A percentile compares a stretch with the other conserved stretches of the same genome.
These are phyloP conservation scores for Bilobella aurantiaca DNA, from an alignment of 1,140 invertebrate genomes.

Conservation along the genomic window DNA sequence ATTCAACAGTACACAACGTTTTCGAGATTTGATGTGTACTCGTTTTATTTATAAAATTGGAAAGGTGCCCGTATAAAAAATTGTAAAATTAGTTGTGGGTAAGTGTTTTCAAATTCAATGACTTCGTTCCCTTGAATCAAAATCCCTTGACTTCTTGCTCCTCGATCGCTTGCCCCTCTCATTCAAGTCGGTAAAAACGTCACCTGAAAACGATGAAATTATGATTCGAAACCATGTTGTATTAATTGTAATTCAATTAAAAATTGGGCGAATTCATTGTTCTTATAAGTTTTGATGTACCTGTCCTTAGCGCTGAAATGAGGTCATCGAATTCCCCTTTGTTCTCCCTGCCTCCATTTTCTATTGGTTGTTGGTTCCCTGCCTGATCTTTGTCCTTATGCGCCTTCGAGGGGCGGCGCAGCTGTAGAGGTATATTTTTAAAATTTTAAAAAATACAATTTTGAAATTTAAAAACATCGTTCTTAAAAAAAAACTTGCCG, in stretches of 20 bases:
- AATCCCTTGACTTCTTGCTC: conserved; percentile 2
- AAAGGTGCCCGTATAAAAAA: too few relatives aligned
- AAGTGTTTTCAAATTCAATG: background rate
- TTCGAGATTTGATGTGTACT: background rate
- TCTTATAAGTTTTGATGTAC: conserved; percentile 38
- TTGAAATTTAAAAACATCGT: too few relatives aligned
- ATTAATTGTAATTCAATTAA: too few relatives aligned
- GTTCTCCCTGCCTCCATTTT: conserved; percentile 41
- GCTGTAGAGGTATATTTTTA: conserved; percentile 6
- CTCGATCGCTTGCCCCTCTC: background rate
- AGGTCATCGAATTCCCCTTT: conserved; percentile 94
- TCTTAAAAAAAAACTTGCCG: conserved; percentile 48
- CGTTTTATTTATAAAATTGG: background rate
- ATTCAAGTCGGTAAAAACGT: conserved; percentile 62
- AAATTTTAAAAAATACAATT: too few relatives aligned
- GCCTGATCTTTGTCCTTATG: too few relatives aligned
- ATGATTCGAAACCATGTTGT: too few relatives aligned
- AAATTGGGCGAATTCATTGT: too few relatives aligned
- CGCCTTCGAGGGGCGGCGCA: conserved; percentile 3
- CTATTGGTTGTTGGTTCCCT: conserved; percentile 13
- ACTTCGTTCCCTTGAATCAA: background rate
- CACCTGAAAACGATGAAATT: conserved; percentile 39
- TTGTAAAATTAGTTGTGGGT: too few relatives aligned
- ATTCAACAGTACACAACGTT: too few relatives aligned
- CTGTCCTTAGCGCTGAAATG: conserved; percentile 87